Conservation (phyloP, 30 jellyfish, hydroid and myxozoan species). For the Morbakka virulenta region DNA sequence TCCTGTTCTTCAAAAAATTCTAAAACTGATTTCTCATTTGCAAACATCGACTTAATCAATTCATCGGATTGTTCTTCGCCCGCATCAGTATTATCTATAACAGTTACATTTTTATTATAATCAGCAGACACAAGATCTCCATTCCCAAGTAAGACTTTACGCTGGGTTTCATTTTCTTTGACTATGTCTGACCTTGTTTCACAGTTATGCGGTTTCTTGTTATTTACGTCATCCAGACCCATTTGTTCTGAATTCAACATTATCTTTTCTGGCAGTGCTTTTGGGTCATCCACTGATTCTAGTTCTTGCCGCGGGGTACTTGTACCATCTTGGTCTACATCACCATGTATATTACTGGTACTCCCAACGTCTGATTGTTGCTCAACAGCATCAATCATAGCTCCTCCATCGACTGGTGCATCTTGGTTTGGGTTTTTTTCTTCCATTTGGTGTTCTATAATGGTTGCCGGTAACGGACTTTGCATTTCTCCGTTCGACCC, state of each 20-base stretch:
- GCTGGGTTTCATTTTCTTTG: neutral
- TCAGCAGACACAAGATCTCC: conserved; percentile 3
- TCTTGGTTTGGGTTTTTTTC: neutral
- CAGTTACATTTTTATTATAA: conserved; percentile 31
- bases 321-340: neutral
- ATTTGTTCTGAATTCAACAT: no score
- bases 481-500: neutral
- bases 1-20: conserved; percentile 64
- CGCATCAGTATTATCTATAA: neutral
- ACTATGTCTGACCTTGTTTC: neutral
- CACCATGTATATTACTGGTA: neutral
- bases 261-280: neutral
- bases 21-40: conserved; percentile 73
- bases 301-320: neutral
- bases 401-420: neutral
- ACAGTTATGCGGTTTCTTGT: neutral
- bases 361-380: neutral
- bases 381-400: neutral
- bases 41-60: conserved; percentile 68
- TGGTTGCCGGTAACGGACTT: neutral
- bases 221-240: neutral
- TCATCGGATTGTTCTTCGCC: conserved; percentile 38
- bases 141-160: neutral
- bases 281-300: neutral
- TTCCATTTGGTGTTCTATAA: neutral